These are phyloP conservation scores for Eupithecia vulgata DNA, from an alignment of 2,888 invertebrate species.

Conservation along the genomic window DNA sequence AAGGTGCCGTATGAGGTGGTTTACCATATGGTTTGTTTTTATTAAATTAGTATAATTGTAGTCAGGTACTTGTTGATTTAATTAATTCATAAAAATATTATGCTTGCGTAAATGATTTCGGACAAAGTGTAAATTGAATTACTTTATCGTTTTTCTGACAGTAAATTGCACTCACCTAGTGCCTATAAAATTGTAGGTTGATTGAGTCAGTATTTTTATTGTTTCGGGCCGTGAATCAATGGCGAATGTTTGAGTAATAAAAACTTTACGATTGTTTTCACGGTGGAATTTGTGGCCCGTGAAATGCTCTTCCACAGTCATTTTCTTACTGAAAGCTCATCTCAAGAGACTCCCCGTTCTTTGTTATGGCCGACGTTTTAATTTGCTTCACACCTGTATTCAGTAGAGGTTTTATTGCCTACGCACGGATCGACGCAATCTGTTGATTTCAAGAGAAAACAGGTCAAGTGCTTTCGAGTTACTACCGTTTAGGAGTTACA, in stretches of 20 bases:
- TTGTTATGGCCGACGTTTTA: constrained; percentile 55
- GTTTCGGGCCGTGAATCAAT: constrained; percentile 81
- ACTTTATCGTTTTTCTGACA: constrained; percentile 70
- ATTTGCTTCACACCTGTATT: constrained; percentile 54
- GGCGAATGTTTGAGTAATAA: constrained; percentile 82
- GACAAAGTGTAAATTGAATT: constrained; percentile 74
- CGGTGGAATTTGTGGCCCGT: constrained; percentile 81
- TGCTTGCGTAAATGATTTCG: constrained; percentile 49
- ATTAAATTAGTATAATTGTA: neutral
- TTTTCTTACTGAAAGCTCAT: constrained; percentile 71
- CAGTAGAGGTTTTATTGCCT: constrained; percentile 36
- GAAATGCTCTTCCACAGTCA: constrained; percentile 74
- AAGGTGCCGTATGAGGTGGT: neutral
- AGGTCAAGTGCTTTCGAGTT: constrained; percentile 29
- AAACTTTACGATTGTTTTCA: constrained; percentile 83
- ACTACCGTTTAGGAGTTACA: constrained; percentile 18
- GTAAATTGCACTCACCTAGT: constrained; percentile 78
- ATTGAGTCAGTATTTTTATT: constrained; percentile 84
- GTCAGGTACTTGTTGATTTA: neutral
- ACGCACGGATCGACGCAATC: constrained; percentile 33
- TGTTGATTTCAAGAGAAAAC: constrained; percentile 33
- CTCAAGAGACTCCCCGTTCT: constrained; percentile 65
- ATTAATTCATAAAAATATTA: constrained; percentile 20
- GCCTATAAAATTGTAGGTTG: constrained; percentile 79
- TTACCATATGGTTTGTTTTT: neutral